A percentile compares a stretch with the other conserved stretches of the same genome.
phyloP scores from a whole-genome alignment of 35 echinoderm and acorn worm genomes.

The Holothuria glaberrima region DNA sequence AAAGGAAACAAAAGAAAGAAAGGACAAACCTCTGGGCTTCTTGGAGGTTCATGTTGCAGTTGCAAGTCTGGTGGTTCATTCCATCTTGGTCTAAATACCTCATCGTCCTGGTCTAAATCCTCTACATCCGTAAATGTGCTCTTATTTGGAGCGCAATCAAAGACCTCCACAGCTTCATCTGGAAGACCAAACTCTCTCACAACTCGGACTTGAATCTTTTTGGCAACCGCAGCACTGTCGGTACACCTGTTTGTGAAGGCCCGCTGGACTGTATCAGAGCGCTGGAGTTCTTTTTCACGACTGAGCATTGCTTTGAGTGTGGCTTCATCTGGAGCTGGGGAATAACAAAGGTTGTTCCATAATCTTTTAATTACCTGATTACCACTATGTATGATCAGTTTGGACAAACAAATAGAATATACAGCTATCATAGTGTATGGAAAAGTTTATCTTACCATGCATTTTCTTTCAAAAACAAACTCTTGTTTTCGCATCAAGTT shows the following conservation, averaged over 20 bases:
- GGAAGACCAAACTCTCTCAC: constrained; percentile 96
- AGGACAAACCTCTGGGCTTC: constrained; percentile 78
- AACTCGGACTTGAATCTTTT: constrained; percentile 82
- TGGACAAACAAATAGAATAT: too few relatives aligned
- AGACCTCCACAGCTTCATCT: constrained; percentile 92
- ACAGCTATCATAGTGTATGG: too few relatives aligned
- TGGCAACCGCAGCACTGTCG: constrained; percentile 67
- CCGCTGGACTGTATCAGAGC: constrained; percentile 72
- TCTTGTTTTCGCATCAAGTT: too few relatives aligned
- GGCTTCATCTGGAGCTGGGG: constrained; percentile 83
- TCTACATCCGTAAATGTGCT: constrained; percentile 40
- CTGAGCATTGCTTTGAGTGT: constrained; percentile 88
- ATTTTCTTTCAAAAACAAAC: too few relatives aligned
- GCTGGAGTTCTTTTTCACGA: constrained; percentile 88
- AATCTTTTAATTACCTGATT: too few relatives aligned
- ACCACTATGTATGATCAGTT: too few relatives aligned
- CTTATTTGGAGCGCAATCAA: constrained; percentile 63
- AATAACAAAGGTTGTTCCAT: too few relatives aligned
- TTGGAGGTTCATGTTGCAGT: constrained; percentile 70
- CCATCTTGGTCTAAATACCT: constrained; percentile 88
- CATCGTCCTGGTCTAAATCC: constrained; percentile 72
- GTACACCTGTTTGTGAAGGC: constrained; percentile 82
- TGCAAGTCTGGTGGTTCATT: constrained; percentile 87
- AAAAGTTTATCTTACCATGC: too few relatives aligned
- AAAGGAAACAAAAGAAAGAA: background rate